These are phyloP conservation scores for Archips crataeganus DNA, from an alignment of 2,888 invertebrate species.

Conservation along the genomic window DNA sequence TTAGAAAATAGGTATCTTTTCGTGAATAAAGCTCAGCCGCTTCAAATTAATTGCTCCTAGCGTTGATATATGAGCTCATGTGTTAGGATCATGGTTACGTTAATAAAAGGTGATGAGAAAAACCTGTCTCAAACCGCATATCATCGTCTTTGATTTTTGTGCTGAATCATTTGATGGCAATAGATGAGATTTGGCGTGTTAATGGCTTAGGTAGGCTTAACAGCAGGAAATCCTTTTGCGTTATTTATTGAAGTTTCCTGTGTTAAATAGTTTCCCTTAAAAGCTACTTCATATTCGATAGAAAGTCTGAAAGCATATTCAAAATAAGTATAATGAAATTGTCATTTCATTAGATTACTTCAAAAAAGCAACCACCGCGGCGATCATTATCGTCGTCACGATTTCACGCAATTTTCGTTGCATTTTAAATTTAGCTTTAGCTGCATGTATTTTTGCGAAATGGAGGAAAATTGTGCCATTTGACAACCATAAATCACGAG, in stretches of 20 bases:
- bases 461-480: no score
- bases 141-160: slow-evolving; percentile 13
- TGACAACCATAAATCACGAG: no score
- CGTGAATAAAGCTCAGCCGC: not conserved
- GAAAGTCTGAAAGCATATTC: no score
- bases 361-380: no score
- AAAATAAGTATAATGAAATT: no score
- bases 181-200: slow-evolving; percentile 6
- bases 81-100: not conserved
- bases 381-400: no score
- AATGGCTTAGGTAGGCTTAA: not conserved
- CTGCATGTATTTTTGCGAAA: no score
- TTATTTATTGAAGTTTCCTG: not conserved
- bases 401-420: no score
- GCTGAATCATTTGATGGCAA: slow-evolving; percentile 11
- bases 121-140: not conserved
- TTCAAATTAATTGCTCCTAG: slow-evolving; percentile 2
- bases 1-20: no score
- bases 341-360: no score
- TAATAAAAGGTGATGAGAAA: slow-evolving; percentile 5
- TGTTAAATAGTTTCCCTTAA: not conserved
- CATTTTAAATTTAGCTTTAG: no score
- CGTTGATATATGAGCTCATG: slow-evolving; percentile 4
- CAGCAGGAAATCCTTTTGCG: not conserved
- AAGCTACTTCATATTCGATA: no score